These are phyloP conservation scores for Brevimyrus niger DNA, from an alignment of 2,113 vertebrate genomes.

Conservation along the genomic window DNA sequence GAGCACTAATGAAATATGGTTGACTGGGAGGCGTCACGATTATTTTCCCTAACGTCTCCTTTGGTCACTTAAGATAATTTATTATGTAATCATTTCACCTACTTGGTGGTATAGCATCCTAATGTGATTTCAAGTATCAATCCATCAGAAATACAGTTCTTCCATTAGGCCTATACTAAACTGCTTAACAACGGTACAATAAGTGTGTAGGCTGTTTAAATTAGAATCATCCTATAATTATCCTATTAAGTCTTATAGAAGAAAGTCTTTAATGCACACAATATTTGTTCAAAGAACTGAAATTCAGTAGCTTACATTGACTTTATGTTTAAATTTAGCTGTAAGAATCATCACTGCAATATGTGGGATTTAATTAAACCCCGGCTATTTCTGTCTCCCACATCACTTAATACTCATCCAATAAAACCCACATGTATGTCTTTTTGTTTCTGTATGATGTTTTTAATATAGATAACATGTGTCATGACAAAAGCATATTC, in stretches of 20 bases:
- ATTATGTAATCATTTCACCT: background rate
- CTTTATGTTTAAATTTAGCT: slow-evolving; percentile 6
- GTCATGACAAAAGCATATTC: background rate
- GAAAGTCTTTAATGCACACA: background rate
- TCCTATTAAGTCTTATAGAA: background rate
- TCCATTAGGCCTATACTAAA: background rate
- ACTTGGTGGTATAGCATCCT: background rate
- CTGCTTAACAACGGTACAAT: background rate
- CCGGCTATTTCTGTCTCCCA: background rate
- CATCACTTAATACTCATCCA: background rate
- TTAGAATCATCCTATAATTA: background rate
- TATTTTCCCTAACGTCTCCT: background rate
- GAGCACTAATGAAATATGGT: background rate
- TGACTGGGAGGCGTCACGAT: background rate
- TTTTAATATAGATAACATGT: background rate
- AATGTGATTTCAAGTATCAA: background rate
- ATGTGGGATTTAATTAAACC: slow-evolving; percentile 6
- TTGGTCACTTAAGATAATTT: background rate
- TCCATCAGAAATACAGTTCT: background rate
- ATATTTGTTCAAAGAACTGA: background rate
- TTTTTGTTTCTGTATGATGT: background rate
- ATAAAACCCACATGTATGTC: background rate
- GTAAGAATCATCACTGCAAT: background rate
- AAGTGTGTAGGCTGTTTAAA: background rate
- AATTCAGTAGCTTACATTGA: slow-evolving; percentile 4